Base-by-base conservation (phyloP, 2,888 invertebrate genomes). In the Mythimna loreyi region DNA sequence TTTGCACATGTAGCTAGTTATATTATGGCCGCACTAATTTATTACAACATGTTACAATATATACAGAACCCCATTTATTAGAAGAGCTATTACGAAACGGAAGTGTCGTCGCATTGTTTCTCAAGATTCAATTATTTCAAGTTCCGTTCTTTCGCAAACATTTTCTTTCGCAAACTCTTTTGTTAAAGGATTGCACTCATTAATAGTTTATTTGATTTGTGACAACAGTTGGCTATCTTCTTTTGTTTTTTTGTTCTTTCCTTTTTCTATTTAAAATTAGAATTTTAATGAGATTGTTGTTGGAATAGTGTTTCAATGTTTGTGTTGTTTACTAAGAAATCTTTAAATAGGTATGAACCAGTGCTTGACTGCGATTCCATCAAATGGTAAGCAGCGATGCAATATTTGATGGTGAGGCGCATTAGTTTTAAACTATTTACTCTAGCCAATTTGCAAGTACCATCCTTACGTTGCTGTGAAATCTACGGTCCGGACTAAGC, bases 141-240 rank as follows among this genome's bases (percentile, higher is more conserved):
- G 62, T 68, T 75, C 59, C 43, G 25, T 76, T 55, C 25, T 25
- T 64, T 61, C 50, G 33, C 53, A 47, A 75, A 61, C 65, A 53
- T 45, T 67, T 69, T 67, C 58, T 52, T 67, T 67, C 21, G 49
- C 59, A 36, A 78, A 68, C 71, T 75, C 56, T 71, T 79, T 64
- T 63, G 79, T 70, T 63, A 63, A 71, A 68, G 23, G 59, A 79
- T 78, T 81, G 68, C 68, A 69, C 52, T 65, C 65, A 59, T 77
- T 78, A 67, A 77, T 47, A 55, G 64, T 45, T 47, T 62, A 50
- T 65, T 65, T 81, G 69, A 81, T 61, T 78, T 78, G 63, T 66
- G 66, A 63, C 65, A 50, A 65, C 56, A 49, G 28, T 52, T 25
- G 16, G 40, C 52, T 80, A 66, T 63, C 59, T 57, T 13, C 49